Evolutionary conservation across 1,140 invertebrate genomes (phyloP).

Genomic region (Caenorhabditis briggsae): DNA sequence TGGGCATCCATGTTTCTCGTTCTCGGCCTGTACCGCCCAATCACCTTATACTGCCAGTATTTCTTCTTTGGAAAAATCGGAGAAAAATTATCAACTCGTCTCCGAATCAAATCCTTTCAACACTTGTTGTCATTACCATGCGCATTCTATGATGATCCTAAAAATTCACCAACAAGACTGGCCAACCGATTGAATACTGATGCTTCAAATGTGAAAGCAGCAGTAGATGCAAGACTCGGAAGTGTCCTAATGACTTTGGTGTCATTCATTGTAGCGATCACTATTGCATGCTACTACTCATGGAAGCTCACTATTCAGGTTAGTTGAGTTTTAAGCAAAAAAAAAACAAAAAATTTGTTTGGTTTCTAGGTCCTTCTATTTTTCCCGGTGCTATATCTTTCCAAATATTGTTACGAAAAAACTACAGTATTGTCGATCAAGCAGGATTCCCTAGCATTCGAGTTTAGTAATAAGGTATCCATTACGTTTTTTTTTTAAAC

Average conservation of each 20-base stretch:
- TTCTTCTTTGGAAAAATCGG: not conserved
- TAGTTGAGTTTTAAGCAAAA: not conserved
- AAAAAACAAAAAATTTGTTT: not conserved
- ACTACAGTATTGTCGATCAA: not conserved
- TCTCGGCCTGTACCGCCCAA: slow-evolving; percentile 34
- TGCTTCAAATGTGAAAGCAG: slow-evolving; percentile 80
- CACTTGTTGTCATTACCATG: slow-evolving; percentile 1
- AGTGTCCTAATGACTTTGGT: slow-evolving; percentile 77
- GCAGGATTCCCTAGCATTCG: not conserved
- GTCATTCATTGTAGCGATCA: slow-evolving; percentile 76
- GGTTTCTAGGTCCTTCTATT: not conserved
- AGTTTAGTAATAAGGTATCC: not conserved
- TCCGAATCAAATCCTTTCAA: not conserved
- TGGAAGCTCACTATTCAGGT: slow-evolving; percentile 77
- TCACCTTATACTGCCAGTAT: slow-evolving; percentile 1
- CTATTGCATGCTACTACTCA: slow-evolving; percentile 76
- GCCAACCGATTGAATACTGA: slow-evolving; percentile 78
- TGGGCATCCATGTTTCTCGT: slow-evolving; percentile 73
- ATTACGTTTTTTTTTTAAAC: not conserved
- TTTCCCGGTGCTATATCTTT: not conserved
- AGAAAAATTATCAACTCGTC: not conserved
- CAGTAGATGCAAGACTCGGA: slow-evolving; percentile 79
- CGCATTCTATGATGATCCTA: slow-evolving; percentile 10
- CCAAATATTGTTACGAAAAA: slow-evolving; percentile 16
- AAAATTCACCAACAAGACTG: not conserved